Base-by-base conservation (phyloP, 2,888 invertebrate species). In the Palloptera scutellata region DNA sequence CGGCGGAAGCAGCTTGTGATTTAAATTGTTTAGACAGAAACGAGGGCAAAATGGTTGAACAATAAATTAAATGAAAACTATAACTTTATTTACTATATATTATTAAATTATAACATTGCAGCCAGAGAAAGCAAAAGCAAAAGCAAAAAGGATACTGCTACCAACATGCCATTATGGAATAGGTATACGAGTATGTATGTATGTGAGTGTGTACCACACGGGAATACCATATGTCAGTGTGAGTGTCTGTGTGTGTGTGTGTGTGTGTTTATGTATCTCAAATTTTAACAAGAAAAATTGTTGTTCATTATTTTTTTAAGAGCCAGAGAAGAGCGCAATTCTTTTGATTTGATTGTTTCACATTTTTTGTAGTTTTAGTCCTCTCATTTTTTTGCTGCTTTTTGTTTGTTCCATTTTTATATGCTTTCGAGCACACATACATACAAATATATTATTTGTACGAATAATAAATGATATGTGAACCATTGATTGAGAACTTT, bases 81-180 rank as follows among this genome's bases (percentile, higher is more conserved):
- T 67, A 69, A 67, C 69, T 69, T 65, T 65, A 67, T 71, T 71
- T 69, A 63, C 54, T 67, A 57, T n/a, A n/a, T n/a, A n/a, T 62
- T 66, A 70, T 71, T 71, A 71, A 68, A 71, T 68, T 67, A 68
- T 57, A 66, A 61, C 66, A 43, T 59, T 45, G 64, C 52, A 53
- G 52, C 58, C 40, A 61, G 57, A 9, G 48, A 40, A 13, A 43
- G 61, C 61, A 40, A 43, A 15, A n/a, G n/a, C n/a, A n/a, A n/a
- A n/a, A n/a, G n/a, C n/a, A n/a, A n/a, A n/a, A n/a, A 64, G 64
- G 41, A 41, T 61, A 30, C 30, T 30, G 30, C 30, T 2, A 30
- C 30, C 6, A 30, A 30, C 30, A 30, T 30, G 30, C 30, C 30
- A 30, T 30, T 4, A 6, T 30, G 6, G 30, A 30, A 30, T 30